Percentiles rank a stretch among this genome's conserved stretches.
These are phyloP conservation scores for Danio aesculapii DNA, from an alignment of 2,797 vertebrate genomes.

Conservation along the genomic window DNA sequence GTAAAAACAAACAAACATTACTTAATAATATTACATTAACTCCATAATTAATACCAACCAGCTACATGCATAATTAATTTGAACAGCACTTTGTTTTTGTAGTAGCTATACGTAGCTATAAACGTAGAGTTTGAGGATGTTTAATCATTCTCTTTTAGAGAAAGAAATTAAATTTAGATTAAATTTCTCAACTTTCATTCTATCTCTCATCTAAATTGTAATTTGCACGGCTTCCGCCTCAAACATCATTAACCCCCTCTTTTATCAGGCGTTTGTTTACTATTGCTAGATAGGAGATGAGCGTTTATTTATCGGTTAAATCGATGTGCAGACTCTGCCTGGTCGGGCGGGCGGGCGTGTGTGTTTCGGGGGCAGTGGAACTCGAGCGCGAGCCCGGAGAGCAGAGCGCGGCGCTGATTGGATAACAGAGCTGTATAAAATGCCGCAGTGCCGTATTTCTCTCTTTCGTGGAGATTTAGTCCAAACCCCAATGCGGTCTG, in stretches of 20 bases:
- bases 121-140: background rate
- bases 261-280: background rate
- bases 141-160: background rate
- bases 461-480: background rate
- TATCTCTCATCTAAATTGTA: background rate
- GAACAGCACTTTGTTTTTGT: background rate
- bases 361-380: constrained; percentile 20
- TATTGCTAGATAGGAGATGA: background rate
- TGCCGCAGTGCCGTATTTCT: constrained; percentile 69
- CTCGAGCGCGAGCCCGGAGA: constrained; percentile 31
- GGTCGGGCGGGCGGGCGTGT: background rate
- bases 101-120: background rate
- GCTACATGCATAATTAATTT: background rate
- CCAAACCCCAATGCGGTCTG: constrained; percentile 34
- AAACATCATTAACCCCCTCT: background rate
- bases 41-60: background rate
- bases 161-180: background rate
- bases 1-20: background rate
- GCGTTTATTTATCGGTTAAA: constrained; percentile 7
- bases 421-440: constrained; percentile 76
- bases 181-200: background rate
- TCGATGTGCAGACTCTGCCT: constrained; percentile 9
- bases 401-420: constrained; percentile 71
- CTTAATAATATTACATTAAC: background rate
- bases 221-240: background rate